A percentile compares a stretch with the other conserved stretches of the same genome.
Evolutionary conservation across 2,888 invertebrate genomes (phyloP).

Genomic region (Tenthredo amoena): DNA sequence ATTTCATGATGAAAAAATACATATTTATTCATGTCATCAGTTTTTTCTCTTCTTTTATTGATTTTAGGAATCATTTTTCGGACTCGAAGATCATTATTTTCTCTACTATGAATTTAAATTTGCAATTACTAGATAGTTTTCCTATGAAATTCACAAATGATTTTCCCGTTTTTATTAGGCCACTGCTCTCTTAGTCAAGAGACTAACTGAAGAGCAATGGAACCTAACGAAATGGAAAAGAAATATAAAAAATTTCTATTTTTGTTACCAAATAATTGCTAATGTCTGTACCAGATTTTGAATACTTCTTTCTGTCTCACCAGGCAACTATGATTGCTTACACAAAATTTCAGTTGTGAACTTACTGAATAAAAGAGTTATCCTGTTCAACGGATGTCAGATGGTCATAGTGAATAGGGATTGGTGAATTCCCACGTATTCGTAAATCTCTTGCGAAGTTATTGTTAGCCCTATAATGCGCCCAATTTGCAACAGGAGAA

Average conservation of each 20-base stretch:
- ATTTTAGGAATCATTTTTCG: not conserved
- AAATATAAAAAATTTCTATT: not conserved
- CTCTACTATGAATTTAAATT: not conserved
- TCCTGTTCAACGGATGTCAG: not conserved
- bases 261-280: not conserved
- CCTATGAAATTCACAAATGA: not conserved
- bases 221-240: not conserved
- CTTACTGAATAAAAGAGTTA: constrained; percentile 25
- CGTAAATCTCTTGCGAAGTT: not conserved
- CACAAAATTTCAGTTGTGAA: not conserved
- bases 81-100: not conserved
- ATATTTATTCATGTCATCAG: not conserved
- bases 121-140: not conserved
- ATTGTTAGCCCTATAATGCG: not conserved
- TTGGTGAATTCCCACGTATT: not conserved
- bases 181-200: not conserved
- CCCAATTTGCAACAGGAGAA: constrained; percentile 1
- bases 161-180: not conserved
- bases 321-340: not conserved
- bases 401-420: constrained; percentile 3
- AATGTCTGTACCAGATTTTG: not conserved
- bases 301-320: not conserved
- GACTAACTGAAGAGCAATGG: not conserved
- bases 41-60: not conserved
- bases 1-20: not conserved